Evolutionary conservation across 1,140 invertebrate species (phyloP).

Genomic region (Diabrotica virgifera): DNA sequence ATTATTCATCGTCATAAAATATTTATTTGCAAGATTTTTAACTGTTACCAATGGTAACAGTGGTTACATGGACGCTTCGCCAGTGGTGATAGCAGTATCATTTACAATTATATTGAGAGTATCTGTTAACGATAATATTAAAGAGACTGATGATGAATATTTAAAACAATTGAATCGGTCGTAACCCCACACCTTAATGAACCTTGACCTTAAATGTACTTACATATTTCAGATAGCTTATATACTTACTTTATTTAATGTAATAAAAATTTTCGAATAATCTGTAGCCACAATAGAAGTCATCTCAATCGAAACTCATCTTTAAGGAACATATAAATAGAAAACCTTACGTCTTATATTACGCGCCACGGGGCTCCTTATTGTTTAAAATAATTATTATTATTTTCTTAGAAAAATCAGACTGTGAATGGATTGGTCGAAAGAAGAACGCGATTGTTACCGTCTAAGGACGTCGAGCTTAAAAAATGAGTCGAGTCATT

Average conservation of each 20-base stretch:
- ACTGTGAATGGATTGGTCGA: conserved; percentile 5
- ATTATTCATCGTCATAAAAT: no score
- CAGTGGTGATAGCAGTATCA: no score
- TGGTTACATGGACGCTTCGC: no score
- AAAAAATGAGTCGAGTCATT: conserved; percentile 21
- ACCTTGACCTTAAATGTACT: neutral
- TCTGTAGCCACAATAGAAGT: conserved; percentile 17
- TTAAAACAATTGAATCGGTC: no score
- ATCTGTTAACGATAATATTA: no score
- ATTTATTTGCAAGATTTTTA: no score
- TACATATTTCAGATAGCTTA: conserved; percentile 5
- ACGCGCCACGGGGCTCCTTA: conserved; percentile 12
- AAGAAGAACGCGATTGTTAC: conserved; percentile 1
- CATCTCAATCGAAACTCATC: conserved; percentile 18
- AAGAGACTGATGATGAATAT: no score
- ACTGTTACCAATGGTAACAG: no score
- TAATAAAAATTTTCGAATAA: conserved; percentile 19
- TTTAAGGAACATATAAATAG: conserved; percentile 16
- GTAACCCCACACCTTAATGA: neutral
- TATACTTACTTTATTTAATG: conserved; percentile 16
- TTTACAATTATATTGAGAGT: no score
- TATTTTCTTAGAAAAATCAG: conserved; percentile 17
- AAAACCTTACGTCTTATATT: conserved; percentile 18
- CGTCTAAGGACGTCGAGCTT: conserved; percentile 7
- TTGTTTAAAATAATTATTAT: conserved; percentile 24